Percentiles rank a stretch among this genome's conserved stretches.
Evolutionary conservation across 2,888 invertebrate species (phyloP).

Genomic region (Melipona beecheii): DNA sequence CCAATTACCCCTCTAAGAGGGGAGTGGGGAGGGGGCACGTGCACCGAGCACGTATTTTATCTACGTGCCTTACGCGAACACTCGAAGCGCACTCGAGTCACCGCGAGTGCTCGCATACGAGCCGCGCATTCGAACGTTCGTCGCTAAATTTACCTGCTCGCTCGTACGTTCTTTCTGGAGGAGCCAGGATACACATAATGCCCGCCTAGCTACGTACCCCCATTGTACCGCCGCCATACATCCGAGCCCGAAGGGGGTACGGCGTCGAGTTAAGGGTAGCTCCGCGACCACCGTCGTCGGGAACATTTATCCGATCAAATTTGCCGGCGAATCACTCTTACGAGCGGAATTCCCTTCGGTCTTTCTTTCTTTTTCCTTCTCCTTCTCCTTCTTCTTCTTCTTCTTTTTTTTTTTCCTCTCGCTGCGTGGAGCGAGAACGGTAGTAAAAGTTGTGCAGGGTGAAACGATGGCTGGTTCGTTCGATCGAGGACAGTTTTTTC

Average conservation of each 20-base stretch:
- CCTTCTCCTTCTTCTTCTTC: no score
- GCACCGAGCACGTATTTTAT: conserved; percentile 74
- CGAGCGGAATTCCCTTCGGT: background rate
- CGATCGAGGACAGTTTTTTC: background rate
- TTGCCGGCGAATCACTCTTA: conserved; percentile 49
- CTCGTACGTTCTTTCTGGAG: conserved; percentile 61
- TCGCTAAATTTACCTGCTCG: conserved; percentile 61
- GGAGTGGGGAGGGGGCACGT: conserved; percentile 50
- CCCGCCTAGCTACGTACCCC: conserved; percentile 49
- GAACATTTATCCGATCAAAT: conserved; percentile 65
- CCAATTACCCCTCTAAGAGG: conserved; percentile 82
- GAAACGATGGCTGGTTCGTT: background rate
- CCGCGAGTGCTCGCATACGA: conserved; percentile 71
- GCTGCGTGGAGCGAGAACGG: background rate
- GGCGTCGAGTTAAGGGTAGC: conserved; percentile 58
- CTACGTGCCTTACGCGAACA: conserved; percentile 75
- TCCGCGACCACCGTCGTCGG: conserved; percentile 49
- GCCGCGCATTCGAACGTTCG: conserved; percentile 69
- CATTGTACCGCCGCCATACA: conserved; percentile 48
- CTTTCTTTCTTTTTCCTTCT: background rate
- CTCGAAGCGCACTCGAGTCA: conserved; percentile 76
- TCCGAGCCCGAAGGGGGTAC: conserved; percentile 28
- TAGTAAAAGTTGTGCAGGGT: background rate
- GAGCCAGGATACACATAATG: conserved; percentile 67
- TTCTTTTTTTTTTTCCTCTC: background rate